Percentiles rank a stretch among this genome's conserved stretches.
Conservation (phyloP, 2,888 invertebrate genomes). For the Gastracanthus pulcherrimus region DNA sequence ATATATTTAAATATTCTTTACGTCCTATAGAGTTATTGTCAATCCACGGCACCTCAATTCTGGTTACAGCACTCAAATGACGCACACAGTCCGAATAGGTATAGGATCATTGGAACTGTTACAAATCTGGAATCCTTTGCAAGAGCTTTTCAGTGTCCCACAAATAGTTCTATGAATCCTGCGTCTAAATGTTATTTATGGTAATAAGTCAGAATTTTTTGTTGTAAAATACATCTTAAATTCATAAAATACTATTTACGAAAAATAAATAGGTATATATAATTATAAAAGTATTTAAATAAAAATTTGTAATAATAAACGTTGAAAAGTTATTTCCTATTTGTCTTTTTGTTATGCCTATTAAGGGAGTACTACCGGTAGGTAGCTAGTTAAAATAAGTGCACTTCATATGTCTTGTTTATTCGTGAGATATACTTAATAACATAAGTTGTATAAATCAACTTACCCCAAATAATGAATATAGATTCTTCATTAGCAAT, state of each 20-base stretch:
- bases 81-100: slow-evolving; percentile 83
- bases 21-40: slow-evolving; percentile 86
- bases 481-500: too few relatives aligned
- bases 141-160: slow-evolving; percentile 81
- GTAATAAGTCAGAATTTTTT: too few relatives aligned
- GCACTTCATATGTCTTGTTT: too few relatives aligned
- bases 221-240: neutral
- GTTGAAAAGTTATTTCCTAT: too few relatives aligned
- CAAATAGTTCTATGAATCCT: slow-evolving; percentile 82
- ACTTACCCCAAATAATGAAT: too few relatives aligned
- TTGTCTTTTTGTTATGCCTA: too few relatives aligned
- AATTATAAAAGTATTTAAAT: neutral
- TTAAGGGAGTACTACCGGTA: too few relatives aligned
- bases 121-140: slow-evolving; percentile 83
- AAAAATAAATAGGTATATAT: neutral
- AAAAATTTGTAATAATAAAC: too few relatives aligned
- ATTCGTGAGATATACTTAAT: too few relatives aligned
- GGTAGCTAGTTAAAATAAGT: too few relatives aligned
- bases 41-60: slow-evolving; percentile 84
- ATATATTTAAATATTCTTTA: slow-evolving; percentile 50
- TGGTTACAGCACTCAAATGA: slow-evolving; percentile 80
- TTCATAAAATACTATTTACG: neutral
- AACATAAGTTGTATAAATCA: too few relatives aligned
- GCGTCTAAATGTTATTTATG: slow-evolving; percentile 82
- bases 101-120: slow-evolving; percentile 82